These are phyloP conservation scores for Zapus hudsonius DNA, from an alignment of 2,113 vertebrate genomes.

Conservation along the genomic window DNA sequence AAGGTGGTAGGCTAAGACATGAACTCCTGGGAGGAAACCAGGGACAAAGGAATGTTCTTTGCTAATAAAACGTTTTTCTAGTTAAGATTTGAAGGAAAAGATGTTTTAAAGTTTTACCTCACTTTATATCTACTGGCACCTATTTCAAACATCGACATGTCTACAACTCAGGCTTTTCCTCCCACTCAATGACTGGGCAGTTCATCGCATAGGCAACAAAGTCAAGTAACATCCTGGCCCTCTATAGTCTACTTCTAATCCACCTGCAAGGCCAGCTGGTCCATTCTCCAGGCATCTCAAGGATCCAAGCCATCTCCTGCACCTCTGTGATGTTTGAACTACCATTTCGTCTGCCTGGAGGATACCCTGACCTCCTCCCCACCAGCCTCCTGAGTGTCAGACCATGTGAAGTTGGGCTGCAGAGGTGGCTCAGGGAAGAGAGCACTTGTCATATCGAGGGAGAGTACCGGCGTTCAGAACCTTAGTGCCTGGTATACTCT, in stretches of 20 bases:
- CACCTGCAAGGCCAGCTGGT: background rate
- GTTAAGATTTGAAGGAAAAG: background rate
- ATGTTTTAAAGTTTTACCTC: background rate
- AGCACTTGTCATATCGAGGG: too few species aligned
- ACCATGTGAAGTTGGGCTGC: background rate
- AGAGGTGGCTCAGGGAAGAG: too few species aligned
- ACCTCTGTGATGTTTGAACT: too few species aligned
- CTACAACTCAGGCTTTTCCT: background rate
- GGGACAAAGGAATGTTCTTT: background rate
- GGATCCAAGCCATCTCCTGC: rapidly evolving
- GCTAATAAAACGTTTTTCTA: background rate
- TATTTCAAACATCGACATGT: background rate
- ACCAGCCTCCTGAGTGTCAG: too few species aligned
- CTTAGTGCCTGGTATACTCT: too few species aligned
- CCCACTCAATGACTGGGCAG: rapidly evolving
- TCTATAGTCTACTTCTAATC: background rate
- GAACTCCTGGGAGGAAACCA: background rate
- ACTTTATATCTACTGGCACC: background rate
- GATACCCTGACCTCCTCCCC: background rate
- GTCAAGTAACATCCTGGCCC: background rate
- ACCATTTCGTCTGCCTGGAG: too few species aligned
- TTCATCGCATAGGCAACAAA: background rate
- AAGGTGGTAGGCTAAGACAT: too few species aligned
- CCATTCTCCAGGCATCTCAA: background rate
- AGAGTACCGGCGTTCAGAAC: too few species aligned